Evolutionary conservation across 2,888 invertebrate species (phyloP).

Genomic region (Cremastinae sp.): DNA sequence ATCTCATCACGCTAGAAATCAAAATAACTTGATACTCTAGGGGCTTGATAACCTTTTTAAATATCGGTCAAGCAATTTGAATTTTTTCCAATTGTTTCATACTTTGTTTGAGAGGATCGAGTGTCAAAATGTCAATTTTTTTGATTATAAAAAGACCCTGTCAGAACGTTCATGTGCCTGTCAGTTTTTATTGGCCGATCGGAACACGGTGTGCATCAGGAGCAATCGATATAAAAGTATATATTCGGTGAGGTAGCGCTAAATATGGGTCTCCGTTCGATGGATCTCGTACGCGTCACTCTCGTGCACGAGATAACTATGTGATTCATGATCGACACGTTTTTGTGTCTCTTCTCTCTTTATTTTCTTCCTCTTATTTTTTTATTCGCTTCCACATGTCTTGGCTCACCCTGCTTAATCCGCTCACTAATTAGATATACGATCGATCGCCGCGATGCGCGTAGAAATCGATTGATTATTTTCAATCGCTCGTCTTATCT

Average conservation of each 20-base stretch:
- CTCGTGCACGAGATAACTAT: constrained; percentile 47
- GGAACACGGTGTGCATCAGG: too few species aligned
- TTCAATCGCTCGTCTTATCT: too few species aligned
- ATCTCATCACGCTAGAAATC: too few species aligned
- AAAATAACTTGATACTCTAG: too few species aligned
- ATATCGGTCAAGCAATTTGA: too few species aligned
- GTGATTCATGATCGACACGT: constrained; percentile 56
- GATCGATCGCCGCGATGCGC: constrained; percentile 28
- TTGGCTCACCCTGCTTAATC: constrained; percentile 28
- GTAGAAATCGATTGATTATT: constrained; percentile 11
- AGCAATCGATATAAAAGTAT: constrained; percentile 22
- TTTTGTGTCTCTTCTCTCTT: constrained; percentile 17
- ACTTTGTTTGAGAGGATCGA: too few species aligned
- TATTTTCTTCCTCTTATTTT: constrained; percentile 11
- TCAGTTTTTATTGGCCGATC: background rate
- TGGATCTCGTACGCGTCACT: constrained; percentile 57
- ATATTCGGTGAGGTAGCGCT: constrained; percentile 54
- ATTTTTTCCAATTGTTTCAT: too few species aligned
- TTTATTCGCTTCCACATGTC: background rate
- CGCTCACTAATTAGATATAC: constrained; percentile 42
- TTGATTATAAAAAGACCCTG: too few species aligned
- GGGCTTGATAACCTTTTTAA: too few species aligned
- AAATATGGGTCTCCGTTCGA: constrained; percentile 57
- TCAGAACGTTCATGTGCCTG: constrained; percentile 8
- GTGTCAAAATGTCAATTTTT: too few species aligned